Percentiles rank a stretch among this genome's conserved stretches.
These are phyloP conservation scores for Nothobranchius kuhntae DNA, from an alignment of 2,113 vertebrate species.

Conservation along the genomic window DNA sequence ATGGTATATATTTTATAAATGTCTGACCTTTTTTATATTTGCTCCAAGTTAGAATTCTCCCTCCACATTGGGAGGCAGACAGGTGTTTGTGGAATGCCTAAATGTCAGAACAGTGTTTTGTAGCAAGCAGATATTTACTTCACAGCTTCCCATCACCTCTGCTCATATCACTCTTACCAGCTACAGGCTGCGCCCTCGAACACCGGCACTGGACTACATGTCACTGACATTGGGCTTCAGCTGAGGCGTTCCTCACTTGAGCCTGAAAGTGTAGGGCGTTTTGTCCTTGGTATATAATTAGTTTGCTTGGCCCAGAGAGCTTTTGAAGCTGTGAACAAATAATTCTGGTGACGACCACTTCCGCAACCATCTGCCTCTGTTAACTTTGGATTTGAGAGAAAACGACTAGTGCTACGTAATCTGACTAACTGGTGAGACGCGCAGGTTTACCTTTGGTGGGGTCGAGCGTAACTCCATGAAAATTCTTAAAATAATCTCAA, in stretches of 20 bases:
- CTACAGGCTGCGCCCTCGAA: constrained; percentile 49
- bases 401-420: constrained; percentile 20
- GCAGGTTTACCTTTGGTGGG: constrained; percentile 19
- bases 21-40: constrained; percentile 67
- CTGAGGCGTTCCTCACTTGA: constrained; percentile 64
- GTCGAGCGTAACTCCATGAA: constrained; percentile 13
- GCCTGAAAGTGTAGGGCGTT: constrained; percentile 21
- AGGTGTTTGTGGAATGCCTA: constrained; percentile 32
- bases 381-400: constrained; percentile 23
- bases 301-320: constrained; percentile 68
- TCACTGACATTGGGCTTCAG: constrained; percentile 67
- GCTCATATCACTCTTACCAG: constrained; percentile 65
- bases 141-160: constrained; percentile 51
- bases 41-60: constrained; percentile 43
- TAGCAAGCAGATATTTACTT: constrained; percentile 33
- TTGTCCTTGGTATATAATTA: constrained; percentile 83
- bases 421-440: constrained; percentile 7
- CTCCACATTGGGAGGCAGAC: constrained; percentile 21
- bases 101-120: constrained; percentile 58
- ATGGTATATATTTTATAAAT: constrained; percentile 62
- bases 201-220: constrained; percentile 52
- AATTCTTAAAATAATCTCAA: constrained; percentile 15
- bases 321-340: constrained; percentile 47
- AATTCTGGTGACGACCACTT: constrained; percentile 46
- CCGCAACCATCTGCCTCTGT: constrained; percentile 58